These are phyloP conservation scores for Trachelus troglodyta DNA, from an alignment of 2,888 invertebrate genomes.

Conservation along the genomic window DNA sequence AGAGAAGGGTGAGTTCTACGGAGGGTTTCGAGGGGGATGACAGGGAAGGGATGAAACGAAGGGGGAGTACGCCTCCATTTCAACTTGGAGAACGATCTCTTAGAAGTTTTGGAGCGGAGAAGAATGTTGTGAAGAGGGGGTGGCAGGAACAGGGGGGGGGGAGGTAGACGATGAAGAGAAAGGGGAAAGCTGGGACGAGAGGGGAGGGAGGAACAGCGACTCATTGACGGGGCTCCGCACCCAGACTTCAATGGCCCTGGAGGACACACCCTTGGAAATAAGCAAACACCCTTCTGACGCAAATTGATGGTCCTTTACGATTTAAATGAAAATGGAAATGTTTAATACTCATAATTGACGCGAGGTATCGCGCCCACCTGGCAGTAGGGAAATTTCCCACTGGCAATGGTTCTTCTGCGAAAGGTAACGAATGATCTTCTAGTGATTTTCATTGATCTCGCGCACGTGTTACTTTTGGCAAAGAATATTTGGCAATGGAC, in stretches of 20 bases:
- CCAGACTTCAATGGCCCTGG: constrained; percentile 38
- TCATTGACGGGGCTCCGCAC: constrained; percentile 42
- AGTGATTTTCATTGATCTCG: no score
- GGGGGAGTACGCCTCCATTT: not conserved
- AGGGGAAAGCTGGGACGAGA: not conserved
- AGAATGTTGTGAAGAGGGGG: not conserved
- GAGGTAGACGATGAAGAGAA: not conserved
- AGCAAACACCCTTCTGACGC: constrained; percentile 37
- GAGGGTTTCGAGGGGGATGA: not conserved
- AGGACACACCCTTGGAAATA: constrained; percentile 46
- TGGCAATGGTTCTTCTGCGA: no score
- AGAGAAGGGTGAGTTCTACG: not conserved
- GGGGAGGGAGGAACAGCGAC: not conserved
- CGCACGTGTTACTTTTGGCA: no score
- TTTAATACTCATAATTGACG: not conserved
- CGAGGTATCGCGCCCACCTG: not conserved
- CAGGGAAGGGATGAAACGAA: not conserved
- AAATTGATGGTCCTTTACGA: constrained; percentile 22
- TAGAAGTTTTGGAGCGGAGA: not conserved
- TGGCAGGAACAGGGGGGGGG: no score
- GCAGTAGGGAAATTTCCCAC: no score
- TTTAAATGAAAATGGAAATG: not conserved
- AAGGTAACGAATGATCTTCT: no score
- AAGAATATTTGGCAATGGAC: no score
- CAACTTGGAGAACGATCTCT: not conserved